These are phyloP conservation scores for Ethmia dodecea DNA, from an alignment of 2,888 invertebrate species.

Conservation along the genomic window DNA sequence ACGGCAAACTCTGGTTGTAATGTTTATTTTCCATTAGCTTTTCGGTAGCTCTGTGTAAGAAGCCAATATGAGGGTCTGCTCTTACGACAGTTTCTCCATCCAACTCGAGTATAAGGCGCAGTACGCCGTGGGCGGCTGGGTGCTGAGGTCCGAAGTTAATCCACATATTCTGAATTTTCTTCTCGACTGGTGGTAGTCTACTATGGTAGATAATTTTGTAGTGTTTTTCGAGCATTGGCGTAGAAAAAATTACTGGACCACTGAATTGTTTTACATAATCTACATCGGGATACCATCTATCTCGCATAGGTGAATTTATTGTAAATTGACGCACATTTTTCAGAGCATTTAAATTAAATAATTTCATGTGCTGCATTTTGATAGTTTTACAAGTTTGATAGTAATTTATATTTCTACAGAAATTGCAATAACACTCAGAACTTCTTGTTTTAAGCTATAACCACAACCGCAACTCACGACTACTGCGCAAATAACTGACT, in stretches of 20 bases:
- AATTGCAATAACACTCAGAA: too few species aligned
- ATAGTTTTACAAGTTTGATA: too few species aligned
- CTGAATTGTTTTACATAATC: constrained; percentile 75
- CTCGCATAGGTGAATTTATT: too few species aligned
- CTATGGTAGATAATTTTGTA: constrained; percentile 49
- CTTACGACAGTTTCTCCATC: constrained; percentile 89
- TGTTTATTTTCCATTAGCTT: constrained; percentile 94
- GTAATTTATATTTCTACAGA: too few species aligned
- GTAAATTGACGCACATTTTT: too few species aligned
- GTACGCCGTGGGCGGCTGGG: constrained; percentile 94
- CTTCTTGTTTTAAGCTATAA: too few species aligned
- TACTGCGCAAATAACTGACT: too few species aligned
- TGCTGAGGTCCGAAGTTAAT: constrained; percentile 94
- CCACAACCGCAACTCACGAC: too few species aligned
- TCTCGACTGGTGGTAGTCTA: constrained; percentile 66
- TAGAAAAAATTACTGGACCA: constrained; percentile 77
- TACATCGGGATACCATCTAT: constrained; percentile 81
- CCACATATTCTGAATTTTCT: constrained; percentile 80
- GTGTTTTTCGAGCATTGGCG: constrained; percentile 54
- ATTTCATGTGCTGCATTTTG: too few species aligned
- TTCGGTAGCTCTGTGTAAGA: constrained; percentile 92
- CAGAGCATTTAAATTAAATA: too few species aligned
- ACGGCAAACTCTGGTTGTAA: constrained; percentile 89
- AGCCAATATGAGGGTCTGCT: constrained; percentile 91
- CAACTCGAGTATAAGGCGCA: constrained; percentile 86